phyloP scores from a whole-genome alignment of 1,140 invertebrate genomes.

The Drosophila bocqueti region DNA sequence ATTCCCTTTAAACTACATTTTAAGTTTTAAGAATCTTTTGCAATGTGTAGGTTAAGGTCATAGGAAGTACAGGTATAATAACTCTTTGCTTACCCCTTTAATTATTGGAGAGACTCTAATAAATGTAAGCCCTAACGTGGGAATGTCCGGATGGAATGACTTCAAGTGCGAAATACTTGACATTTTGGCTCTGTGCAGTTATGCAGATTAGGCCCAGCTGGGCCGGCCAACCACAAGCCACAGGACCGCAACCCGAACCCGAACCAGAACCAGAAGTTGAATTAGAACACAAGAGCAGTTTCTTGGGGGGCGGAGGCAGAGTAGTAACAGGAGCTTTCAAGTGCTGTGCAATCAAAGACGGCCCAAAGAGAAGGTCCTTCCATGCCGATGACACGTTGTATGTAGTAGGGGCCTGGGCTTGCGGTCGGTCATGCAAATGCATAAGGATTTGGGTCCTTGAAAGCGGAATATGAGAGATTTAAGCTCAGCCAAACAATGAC shows the following conservation, averaged over 20 bases:
- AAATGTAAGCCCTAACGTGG: not conserved
- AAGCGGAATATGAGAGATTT: constrained; percentile 36
- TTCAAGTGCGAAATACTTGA: constrained; percentile 37
- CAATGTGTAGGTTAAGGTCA: too few relatives aligned
- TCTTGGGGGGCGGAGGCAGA: not conserved
- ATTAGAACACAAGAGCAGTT: constrained; percentile 24
- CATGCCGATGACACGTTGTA: constrained; percentile 26
- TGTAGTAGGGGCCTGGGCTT: not conserved
- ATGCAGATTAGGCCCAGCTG: constrained; percentile 52
- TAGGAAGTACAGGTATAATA: not conserved
- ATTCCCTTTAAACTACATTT: not conserved
- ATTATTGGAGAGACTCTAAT: not conserved
- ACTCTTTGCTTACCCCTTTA: not conserved
- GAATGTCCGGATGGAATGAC: constrained; percentile 7
- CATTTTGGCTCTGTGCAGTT: constrained; percentile 47
- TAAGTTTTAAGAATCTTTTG: not conserved
- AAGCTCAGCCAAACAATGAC: constrained; percentile 28
- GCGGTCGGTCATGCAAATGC: constrained; percentile 54
- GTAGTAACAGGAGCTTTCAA: constrained; percentile 46
- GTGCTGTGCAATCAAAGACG: constrained; percentile 55
- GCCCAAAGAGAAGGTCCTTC: constrained; percentile 16
- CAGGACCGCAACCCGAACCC: constrained; percentile 23
- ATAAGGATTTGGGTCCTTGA: constrained; percentile 34
- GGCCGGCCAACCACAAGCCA: constrained; percentile 21
- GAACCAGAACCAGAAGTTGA: constrained; percentile 9